These are phyloP conservation scores for Oreochromis mossambicus DNA, from an alignment of 2,797 vertebrate genomes.

Conservation along the genomic window DNA sequence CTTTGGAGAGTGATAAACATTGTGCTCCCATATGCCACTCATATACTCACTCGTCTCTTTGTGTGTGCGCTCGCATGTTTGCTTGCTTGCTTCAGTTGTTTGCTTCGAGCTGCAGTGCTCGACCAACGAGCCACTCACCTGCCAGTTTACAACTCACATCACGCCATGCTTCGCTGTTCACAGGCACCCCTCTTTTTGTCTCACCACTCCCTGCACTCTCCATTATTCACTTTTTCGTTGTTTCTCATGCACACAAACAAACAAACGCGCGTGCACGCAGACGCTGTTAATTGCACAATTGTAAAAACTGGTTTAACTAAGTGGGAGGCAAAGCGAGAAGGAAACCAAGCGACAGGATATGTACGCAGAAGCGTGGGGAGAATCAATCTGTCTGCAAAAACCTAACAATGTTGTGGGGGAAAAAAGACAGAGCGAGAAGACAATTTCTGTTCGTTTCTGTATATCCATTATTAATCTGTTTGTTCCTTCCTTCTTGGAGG, in stretches of 20 bases:
- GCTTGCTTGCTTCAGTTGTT: constrained; percentile 35
- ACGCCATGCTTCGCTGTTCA: constrained; percentile 25
- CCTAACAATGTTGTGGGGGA: not conserved
- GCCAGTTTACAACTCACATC: constrained; percentile 50
- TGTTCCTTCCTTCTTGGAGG: constrained; percentile 9
- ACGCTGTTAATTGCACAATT: not conserved
- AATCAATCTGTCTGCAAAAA: not conserved
- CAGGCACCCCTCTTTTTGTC: constrained; percentile 1
- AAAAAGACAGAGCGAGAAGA: not conserved
- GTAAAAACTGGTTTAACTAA: constrained; percentile 10
- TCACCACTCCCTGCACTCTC: not conserved
- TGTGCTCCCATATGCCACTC: not conserved
- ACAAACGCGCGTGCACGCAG: not conserved
- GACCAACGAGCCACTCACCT: constrained; percentile 55
- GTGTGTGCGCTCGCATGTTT: not conserved
- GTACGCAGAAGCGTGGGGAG: not conserved
- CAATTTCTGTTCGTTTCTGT: not conserved
- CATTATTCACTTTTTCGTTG: not conserved
- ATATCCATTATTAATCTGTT: constrained; percentile 9
- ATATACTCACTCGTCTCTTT: constrained; percentile 8
- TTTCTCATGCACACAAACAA: not conserved
- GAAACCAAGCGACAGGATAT: not conserved
- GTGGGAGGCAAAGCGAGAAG: constrained; percentile 21
- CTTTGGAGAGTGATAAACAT: constrained; percentile 36
- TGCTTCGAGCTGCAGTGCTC: constrained; percentile 42